phyloP scores from a whole-genome alignment of 1,140 invertebrate genomes.

The Drosophila seguyi region DNA sequence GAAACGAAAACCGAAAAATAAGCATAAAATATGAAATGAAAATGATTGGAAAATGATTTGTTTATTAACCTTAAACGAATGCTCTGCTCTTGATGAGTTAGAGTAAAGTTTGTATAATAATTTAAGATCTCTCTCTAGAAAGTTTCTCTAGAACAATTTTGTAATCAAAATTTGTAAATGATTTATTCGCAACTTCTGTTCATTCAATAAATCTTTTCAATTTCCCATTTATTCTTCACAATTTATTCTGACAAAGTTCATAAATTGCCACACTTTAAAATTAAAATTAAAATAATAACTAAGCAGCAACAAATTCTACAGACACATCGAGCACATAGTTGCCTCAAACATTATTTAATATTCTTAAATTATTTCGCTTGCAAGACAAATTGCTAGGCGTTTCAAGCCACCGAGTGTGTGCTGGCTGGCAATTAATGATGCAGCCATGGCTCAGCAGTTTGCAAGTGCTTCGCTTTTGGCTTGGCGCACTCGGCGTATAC shows the following conservation, averaged over 20 bases:
- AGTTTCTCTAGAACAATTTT: too few species aligned
- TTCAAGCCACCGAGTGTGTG: constrained; percentile 8
- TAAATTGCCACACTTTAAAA: not conserved
- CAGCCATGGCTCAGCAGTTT: constrained; percentile 75
- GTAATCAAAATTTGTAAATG: too few species aligned
- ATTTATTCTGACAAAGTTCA: not conserved
- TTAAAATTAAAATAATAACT: constrained; percentile 24
- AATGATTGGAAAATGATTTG: constrained; percentile 27
- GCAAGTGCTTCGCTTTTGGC: constrained; percentile 41
- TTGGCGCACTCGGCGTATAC: constrained; percentile 65
- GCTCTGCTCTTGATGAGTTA: constrained; percentile 6
- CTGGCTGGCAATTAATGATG: constrained; percentile 69
- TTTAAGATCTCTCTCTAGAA: too few species aligned
- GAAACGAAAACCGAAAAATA: constrained; percentile 14
- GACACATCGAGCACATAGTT: constrained; percentile 7
- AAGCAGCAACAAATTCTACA: constrained; percentile 22
- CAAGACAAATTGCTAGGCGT: constrained; percentile 57
- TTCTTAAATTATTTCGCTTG: constrained; percentile 39
- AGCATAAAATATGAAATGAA: constrained; percentile 30
- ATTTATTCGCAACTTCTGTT: too few species aligned
- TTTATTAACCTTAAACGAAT: not conserved
- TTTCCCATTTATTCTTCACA: not conserved
- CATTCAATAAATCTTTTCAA: not conserved
- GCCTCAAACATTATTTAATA: not conserved
- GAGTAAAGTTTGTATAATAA: too few species aligned